These are phyloP conservation scores for Callaeas wilsoni DNA, from an alignment of 2,113 vertebrate genomes.

Conservation along the genomic window DNA sequence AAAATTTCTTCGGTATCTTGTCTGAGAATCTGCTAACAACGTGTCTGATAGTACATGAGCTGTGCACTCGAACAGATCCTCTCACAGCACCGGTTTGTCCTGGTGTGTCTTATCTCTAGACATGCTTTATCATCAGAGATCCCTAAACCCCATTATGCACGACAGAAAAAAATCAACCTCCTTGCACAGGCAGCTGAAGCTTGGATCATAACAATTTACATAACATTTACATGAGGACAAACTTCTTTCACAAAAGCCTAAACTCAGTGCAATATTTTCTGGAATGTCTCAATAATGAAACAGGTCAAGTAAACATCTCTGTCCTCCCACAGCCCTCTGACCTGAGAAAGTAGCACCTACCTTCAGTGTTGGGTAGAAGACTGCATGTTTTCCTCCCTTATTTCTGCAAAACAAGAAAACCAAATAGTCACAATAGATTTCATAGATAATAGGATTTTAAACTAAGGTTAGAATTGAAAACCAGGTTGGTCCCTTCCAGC, in stretches of 20 bases:
- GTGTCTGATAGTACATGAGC: neutral
- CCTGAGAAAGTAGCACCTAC: conserved; percentile 55
- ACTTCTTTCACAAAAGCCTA: neutral
- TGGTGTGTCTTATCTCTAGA: neutral
- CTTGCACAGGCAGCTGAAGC: neutral
- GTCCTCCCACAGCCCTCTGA: neutral
- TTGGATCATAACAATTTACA: neutral
- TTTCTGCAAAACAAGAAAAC: conserved; percentile 69
- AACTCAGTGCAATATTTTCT: neutral
- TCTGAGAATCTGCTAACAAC: neutral
- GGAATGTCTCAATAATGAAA: neutral
- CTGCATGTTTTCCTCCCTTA: conserved; percentile 82
- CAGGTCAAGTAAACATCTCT: neutral
- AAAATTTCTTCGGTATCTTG: neutral
- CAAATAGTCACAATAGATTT: neutral
- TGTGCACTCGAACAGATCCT: neutral
- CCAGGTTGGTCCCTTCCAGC: neutral
- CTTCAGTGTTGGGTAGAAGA: conserved; percentile 94
- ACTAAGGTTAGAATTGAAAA: neutral
- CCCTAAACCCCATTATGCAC: neutral
- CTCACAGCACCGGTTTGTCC: neutral
- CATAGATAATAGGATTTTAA: neutral
- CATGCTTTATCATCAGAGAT: neutral
- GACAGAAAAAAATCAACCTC: neutral
- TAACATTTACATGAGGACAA: neutral